Evolutionary conservation across 1,140 invertebrate species (phyloP), one percentile per base, ranked within the genome.

Genomic region (Protaetia brevitarsis): DNA sequence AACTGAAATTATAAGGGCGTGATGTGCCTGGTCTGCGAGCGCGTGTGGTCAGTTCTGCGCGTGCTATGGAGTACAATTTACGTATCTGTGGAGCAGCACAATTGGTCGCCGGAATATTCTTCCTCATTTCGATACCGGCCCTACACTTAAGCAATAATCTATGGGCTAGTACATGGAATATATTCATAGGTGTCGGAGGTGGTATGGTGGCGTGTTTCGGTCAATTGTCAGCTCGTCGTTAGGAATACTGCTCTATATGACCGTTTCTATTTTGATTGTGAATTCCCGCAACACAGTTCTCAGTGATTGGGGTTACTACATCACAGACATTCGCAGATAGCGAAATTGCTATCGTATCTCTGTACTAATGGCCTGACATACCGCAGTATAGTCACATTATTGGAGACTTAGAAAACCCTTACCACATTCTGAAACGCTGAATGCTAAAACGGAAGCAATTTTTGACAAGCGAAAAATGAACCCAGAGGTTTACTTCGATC

Each of bases 71-170:
- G 79, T 71, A 66, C 77, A 10, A 67, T 80, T 16, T 82, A 82
- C 61, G 75, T 81, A 37, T 74, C 56, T 76, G 75, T 60, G 82
- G 81, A 27, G 74, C 80, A 37, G 74, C 77, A 11, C 82, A 83
- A 71, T 67, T 83, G 51, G 78, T 82, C 13, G 74, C 78, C 10
- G 81, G 80, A 29, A 79, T 82, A 21, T 82, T 82, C 69, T 82
- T 81, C 71, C 66, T 81, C 8, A 74, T 82, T 64, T 81, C 79
- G 8, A 69, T 82, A 16, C 80, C 80, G 34, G 73, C 79, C 11
- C 74, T 82, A 19, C 73, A 76, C 56, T 68, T 82, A 10, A 78
- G 78, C 27, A 78, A 76, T 56, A 81, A 82, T 64, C 70, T 83
- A 58, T 78, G 79, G 71, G 79, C 80, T 29, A 81, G 81, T 68